Evolutionary conservation across 2,888 invertebrate species (phyloP).

Genomic region (Limnephilus lunatus): DNA sequence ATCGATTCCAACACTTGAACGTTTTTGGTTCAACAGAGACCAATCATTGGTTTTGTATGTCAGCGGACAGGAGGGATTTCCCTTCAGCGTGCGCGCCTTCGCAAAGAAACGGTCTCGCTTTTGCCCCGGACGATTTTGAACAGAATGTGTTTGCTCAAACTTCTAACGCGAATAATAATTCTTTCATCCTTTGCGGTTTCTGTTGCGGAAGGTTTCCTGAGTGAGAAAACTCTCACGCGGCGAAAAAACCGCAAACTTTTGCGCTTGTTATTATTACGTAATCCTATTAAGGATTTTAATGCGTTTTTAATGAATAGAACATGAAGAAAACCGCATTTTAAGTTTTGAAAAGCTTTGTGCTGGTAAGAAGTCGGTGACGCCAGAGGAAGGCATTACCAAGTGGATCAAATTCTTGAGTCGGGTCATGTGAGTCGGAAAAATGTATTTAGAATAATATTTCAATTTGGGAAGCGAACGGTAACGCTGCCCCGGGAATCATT

Average conservation of each 20-base stretch:
- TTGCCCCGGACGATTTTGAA: constrained; percentile 33
- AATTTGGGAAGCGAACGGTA: no score
- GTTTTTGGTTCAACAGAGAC: background rate
- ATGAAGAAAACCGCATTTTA: background rate
- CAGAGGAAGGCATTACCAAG: background rate
- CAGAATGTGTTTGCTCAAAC: constrained; percentile 58
- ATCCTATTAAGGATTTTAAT: constrained; percentile 39
- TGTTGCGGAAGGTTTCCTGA: constrained; percentile 34
- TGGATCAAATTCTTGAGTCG: no score
- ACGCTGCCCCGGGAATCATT: no score
- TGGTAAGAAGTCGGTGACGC: background rate
- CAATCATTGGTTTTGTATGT: background rate
- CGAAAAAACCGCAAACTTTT: background rate
- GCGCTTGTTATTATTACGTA: background rate
- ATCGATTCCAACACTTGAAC: background rate
- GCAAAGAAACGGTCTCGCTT: constrained; percentile 28
- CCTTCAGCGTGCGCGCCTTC: background rate
- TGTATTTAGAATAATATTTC: no score
- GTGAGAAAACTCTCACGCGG: background rate
- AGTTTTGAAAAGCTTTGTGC: background rate
- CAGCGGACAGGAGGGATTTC: constrained; percentile 12
- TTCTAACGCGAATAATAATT: constrained; percentile 59
- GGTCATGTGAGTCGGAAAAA: no score
- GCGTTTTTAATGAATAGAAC: constrained; percentile 25
- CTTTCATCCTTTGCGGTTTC: constrained; percentile 34